Evolutionary conservation across 2,888 invertebrate species (phyloP).

Genomic region (Tineola bisselliella): DNA sequence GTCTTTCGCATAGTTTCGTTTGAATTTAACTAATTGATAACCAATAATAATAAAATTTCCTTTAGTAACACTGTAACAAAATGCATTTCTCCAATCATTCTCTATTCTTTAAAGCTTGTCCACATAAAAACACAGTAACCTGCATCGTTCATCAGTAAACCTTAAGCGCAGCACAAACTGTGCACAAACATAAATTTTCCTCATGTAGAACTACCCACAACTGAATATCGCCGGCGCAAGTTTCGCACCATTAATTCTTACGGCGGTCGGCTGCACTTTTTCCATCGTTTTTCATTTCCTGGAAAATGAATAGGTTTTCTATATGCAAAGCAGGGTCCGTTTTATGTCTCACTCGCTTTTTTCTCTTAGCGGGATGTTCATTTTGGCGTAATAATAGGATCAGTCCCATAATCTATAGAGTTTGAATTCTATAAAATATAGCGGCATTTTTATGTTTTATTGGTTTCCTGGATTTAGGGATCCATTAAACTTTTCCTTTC

Average conservation of each 20-base stretch:
- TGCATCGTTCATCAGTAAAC: background rate
- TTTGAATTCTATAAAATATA: conserved; percentile 20
- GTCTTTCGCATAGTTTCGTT: too few species aligned
- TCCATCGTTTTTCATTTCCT: conserved; percentile 23
- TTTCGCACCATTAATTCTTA: conserved; percentile 62
- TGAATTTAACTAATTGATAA: too few species aligned
- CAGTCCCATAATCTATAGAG: conserved; percentile 24
- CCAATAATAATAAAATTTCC: too few species aligned
- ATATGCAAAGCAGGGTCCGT: conserved; percentile 18
- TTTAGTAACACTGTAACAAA: too few species aligned
- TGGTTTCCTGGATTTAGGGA: conserved; percentile 45
- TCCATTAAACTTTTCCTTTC: conserved; percentile 48
- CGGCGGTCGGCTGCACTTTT: conserved; percentile 56
- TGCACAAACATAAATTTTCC: conserved; percentile 16
- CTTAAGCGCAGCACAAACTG: conserved; percentile 12
- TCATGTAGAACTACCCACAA: conserved; percentile 14
- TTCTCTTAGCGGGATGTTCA: conserved; percentile 27
- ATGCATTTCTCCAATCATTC: too few species aligned
- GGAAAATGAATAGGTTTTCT: conserved; percentile 19
- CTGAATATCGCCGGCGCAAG: conserved; percentile 26
- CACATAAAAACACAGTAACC: background rate
- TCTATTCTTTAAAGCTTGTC: too few species aligned
- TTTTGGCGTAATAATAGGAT: conserved; percentile 51
- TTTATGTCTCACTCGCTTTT: conserved; percentile 17
- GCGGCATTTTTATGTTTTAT: conserved; percentile 48